Conservation (phyloP, 2,888 invertebrate genomes). For the Chrysopilus asiliformis region DNA sequence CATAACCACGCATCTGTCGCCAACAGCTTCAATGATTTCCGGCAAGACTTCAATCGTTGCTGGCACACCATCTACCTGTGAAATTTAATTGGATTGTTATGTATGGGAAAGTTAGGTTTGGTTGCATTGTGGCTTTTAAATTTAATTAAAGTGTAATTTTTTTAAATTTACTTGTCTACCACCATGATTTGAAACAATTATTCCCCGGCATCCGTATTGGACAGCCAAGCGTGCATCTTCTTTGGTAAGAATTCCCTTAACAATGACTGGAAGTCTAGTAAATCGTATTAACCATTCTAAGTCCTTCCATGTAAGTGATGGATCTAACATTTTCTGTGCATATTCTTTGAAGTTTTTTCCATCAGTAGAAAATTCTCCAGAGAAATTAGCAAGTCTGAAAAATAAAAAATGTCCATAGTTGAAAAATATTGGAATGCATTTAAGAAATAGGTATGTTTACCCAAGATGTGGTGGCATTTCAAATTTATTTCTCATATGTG, state of each 20-base stretch:
- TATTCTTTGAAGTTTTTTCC: slow-evolving; percentile 49
- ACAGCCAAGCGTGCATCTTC: slow-evolving; percentile 72
- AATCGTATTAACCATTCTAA: slow-evolving; percentile 69
- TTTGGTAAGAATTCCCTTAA: slow-evolving; percentile 74
- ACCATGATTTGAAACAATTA: slow-evolving; percentile 90
- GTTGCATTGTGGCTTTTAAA: too few relatives aligned
- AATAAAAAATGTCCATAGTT: slow-evolving; percentile 4
- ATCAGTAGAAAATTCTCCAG: slow-evolving; percentile 37
- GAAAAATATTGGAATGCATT: not conserved
- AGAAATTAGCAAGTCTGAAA: slow-evolving; percentile 68
- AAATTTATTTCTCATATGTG: slow-evolving; percentile 75
- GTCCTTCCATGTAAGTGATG: slow-evolving; percentile 74
- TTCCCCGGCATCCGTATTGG: slow-evolving; percentile 59
- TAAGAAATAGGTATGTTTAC: slow-evolving; percentile 23
- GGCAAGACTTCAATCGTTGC: slow-evolving; percentile 74
- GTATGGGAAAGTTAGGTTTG: too few relatives aligned
- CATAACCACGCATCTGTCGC: slow-evolving; percentile 62
- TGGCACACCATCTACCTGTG: slow-evolving; percentile 47
- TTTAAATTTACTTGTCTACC: too few relatives aligned
- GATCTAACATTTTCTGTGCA: slow-evolving; percentile 62
- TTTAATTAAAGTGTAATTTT: too few relatives aligned
- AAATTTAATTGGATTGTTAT: too few relatives aligned
- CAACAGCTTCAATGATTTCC: slow-evolving; percentile 61
- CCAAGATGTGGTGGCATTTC: slow-evolving; percentile 63
- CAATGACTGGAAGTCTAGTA: slow-evolving; percentile 64